These are phyloP conservation scores for Drosophila ercepeae DNA, from an alignment of 1,140 invertebrate genomes.

Conservation along the genomic window DNA sequence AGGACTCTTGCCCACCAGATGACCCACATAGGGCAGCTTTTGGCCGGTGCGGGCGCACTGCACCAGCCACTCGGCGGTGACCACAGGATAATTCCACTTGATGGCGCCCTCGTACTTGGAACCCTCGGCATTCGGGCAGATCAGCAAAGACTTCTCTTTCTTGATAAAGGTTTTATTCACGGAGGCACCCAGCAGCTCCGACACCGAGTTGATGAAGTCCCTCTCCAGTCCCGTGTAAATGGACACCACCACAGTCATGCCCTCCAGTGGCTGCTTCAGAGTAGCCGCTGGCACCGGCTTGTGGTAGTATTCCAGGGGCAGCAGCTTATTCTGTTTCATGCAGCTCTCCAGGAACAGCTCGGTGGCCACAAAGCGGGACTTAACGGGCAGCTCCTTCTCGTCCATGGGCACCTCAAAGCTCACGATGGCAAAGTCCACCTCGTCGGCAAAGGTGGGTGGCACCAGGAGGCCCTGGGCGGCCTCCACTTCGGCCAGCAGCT, in stretches of 20 bases:
- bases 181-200: constrained; percentile 88
- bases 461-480: constrained; percentile 85
- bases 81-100: constrained; percentile 91
- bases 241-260: constrained; percentile 91
- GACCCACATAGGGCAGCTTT: constrained; percentile 85
- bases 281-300: constrained; percentile 85
- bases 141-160: constrained; percentile 85
- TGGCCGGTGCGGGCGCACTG: constrained; percentile 86
- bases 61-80: constrained; percentile 91
- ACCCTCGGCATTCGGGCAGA: constrained; percentile 89
- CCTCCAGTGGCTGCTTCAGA: constrained; percentile 86
- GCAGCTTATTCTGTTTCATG: constrained; percentile 85
- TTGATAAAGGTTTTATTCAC: constrained; percentile 86
- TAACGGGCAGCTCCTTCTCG: constrained; percentile 73
- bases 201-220: constrained; percentile 88
- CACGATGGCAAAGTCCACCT: constrained; percentile 86
- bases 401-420: constrained; percentile 80
- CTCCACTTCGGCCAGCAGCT: constrained; percentile 82
- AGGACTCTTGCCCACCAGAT: constrained; percentile 86
- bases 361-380: constrained; percentile 85
- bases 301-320: constrained; percentile 87
- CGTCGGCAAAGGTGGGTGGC: constrained; percentile 81
- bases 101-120: constrained; percentile 93
- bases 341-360: constrained; percentile 87
- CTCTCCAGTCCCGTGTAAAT: constrained; percentile 89